Evolutionary conservation across 2,888 invertebrate species (phyloP).

Genomic region (Melieria crassipennis): DNA sequence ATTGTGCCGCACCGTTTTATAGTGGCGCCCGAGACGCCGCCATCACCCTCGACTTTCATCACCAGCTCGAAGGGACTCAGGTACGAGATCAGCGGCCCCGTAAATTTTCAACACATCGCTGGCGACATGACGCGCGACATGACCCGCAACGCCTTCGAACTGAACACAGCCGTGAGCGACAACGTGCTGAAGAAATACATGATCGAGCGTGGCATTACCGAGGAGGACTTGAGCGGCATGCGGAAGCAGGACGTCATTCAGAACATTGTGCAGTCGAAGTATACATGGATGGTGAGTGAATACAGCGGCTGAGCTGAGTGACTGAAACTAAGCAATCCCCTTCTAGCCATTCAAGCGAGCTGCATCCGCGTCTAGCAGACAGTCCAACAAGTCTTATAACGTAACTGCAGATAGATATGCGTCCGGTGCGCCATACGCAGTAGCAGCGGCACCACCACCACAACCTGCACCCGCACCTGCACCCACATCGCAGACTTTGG

Average conservation of each 20-base stretch:
- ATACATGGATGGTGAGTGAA: constrained; percentile 54
- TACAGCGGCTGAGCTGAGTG: not conserved
- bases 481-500: not conserved
- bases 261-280: constrained; percentile 57
- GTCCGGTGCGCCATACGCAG: not conserved
- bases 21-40: constrained; percentile 38
- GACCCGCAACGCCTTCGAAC: constrained; percentile 58
- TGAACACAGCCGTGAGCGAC: constrained; percentile 49
- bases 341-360: constrained; percentile 46
- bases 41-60: constrained; percentile 52
- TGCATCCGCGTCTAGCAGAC: not conserved
- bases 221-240: constrained; percentile 54
- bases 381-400: too few species aligned
- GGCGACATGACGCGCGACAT: constrained; percentile 58
- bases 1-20: constrained; percentile 34
- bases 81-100: constrained; percentile 56
- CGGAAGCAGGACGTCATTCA: constrained; percentile 52
- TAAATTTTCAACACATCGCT: constrained; percentile 54
- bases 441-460: constrained; percentile 45
- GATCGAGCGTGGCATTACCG: constrained; percentile 56
- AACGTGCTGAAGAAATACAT: constrained; percentile 57
- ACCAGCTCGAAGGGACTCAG: constrained; percentile 53
- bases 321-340: not conserved
- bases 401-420: not conserved
- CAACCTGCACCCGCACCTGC: constrained; percentile 37